phyloP scores from a whole-genome alignment of 23 tunicate species.

The Styela clava region DNA sequence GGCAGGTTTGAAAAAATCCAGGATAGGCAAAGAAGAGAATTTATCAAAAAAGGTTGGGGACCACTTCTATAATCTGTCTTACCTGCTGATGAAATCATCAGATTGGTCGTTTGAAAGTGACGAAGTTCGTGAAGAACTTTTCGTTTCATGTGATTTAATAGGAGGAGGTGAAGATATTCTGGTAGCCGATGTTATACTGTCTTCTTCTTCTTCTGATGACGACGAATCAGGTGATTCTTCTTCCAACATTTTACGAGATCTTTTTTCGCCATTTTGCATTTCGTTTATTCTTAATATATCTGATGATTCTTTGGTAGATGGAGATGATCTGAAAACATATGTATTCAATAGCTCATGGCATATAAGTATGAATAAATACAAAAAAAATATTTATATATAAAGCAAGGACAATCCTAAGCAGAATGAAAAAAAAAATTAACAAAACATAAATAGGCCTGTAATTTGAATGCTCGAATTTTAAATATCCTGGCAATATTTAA shows the following conservation, averaged over 20 bases:
- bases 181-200: neutral
- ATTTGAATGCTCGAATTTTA: too few relatives aligned
- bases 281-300: neutral
- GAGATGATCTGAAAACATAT: constrained; percentile 1
- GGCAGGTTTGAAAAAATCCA: too few relatives aligned
- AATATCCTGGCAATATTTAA: too few relatives aligned
- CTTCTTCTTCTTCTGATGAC: constrained; percentile 11
- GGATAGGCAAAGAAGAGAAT: too few relatives aligned
- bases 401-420: too few relatives aligned
- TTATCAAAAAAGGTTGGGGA: too few relatives aligned
- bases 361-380: too few relatives aligned
- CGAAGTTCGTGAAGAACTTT: neutral
- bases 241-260: neutral
- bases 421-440: too few relatives aligned
- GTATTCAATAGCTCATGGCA: too few relatives aligned
- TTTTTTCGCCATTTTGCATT: constrained; percentile 4
- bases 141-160: neutral
- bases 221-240: neutral
- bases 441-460: too few relatives aligned
- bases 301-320: constrained; percentile 1
- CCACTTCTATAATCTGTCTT: too few relatives aligned
- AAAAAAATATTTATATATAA: too few relatives aligned
- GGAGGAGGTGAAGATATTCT: neutral
- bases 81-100: neutral
- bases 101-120: constrained; percentile 9